Percentiles rank a stretch among this genome's conserved stretches.
Conservation (phyloP, 1,140 invertebrate genomes). For the Psix sp. region DNA sequence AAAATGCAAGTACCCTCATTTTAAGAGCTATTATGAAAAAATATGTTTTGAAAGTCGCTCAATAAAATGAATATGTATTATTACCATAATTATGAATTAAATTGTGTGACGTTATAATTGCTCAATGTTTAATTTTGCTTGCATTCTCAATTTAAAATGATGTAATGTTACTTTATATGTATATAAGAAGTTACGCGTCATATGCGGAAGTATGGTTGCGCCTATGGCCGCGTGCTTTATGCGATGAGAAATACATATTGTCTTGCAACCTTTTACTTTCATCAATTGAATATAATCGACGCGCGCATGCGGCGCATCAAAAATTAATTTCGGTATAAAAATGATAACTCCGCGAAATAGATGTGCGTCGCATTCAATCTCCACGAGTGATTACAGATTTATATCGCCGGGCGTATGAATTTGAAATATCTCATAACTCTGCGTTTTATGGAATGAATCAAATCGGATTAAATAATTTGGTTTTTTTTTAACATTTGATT, state of each 20-base stretch:
- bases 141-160: constrained; percentile 9
- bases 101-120: constrained; percentile 28
- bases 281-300: constrained; percentile 18
- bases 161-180: constrained; percentile 35
- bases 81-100: neutral
- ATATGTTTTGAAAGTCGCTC: too few relatives aligned
- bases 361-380: too few relatives aligned
- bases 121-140: constrained; percentile 13
- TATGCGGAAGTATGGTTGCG: constrained; percentile 29
- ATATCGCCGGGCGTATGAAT: too few relatives aligned
- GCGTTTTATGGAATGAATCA: too few relatives aligned
- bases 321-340: constrained; percentile 15
- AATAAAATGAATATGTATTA: too few relatives aligned
- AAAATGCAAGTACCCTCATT: too few relatives aligned
- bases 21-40: too few relatives aligned
- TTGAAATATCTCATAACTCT: too few relatives aligned
- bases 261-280: constrained; percentile 47
- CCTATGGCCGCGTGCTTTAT: constrained; percentile 23
- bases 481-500: too few relatives aligned
- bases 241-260: constrained; percentile 28
- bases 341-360: too few relatives aligned
- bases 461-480: too few relatives aligned
- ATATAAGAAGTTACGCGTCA: constrained; percentile 24
- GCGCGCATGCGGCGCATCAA: neutral
- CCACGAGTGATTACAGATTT: too few relatives aligned